Evolutionary conservation across 2,797 vertebrate genomes (phyloP), one percentile per base, ranked within the genome.

Genomic region (Liparis tanakae): DNA sequence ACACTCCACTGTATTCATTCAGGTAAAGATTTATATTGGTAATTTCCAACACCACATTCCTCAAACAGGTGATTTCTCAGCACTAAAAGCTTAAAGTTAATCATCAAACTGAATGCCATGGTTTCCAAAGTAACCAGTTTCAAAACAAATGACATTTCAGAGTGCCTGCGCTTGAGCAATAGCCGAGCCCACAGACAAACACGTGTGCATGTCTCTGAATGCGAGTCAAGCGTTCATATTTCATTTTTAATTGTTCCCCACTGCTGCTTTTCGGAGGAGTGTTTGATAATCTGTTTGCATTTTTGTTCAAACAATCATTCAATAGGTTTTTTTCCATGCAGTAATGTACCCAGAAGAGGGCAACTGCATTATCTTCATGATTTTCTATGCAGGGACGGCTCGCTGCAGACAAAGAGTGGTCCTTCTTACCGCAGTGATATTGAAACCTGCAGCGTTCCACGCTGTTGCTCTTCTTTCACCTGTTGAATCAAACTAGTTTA

Each of bases 91-190:
- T 78, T 14, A 44, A 44, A 70, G 92, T 94, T 94, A 94, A 94
- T 94, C 71, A 91, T 94, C 87, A 93, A 90, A 84, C 92, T 80
- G 41, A 79, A 56, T 61, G 36, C 69, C 67, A 83, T 82, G 71
- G 89, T 91, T 91, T 80, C 89, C 88, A 81, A 65, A 85, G 89
- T 76, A 80, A 91, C 87, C 76, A 54, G 14, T 59, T 71, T 81
- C 44, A 85, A 85, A 88, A 91, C 74, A 92, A 83, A 81, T 72
- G 67, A 74, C 53, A 70, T 77, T 51, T 83, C 53, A 75, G 53
- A 83, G 73, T 63, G 61, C 33, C 10, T 37, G 51, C 37, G 67
- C 74, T 83, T 85, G 66, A 82, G 81, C 71, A 84, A 83, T 67
- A 70, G 59, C 53, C 8, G 13, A 51, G 44, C 39, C 58, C 25